Base-by-base conservation (phyloP, 2,797 vertebrate genomes). In the Pseudopleuronectes americanus region DNA sequence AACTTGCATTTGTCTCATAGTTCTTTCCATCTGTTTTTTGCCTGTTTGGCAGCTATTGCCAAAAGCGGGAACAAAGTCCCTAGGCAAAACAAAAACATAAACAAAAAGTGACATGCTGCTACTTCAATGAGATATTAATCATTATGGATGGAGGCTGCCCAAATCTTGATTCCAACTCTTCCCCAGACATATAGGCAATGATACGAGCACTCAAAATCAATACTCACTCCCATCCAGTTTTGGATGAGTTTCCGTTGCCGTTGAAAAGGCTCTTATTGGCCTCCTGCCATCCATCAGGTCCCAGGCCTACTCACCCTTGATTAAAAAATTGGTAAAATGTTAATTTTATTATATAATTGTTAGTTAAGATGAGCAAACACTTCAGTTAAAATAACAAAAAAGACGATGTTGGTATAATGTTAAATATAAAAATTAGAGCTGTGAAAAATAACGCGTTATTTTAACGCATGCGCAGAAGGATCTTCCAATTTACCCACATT, bases 151-250 rank as follows among this genome's bases (percentile, higher is more conserved):
- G 48, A 70, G 26, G 19, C n/a, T 47, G 24, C 31, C 55, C 49
- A 45, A 51, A 63, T 43, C 28, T 61, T 60, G 19, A 54, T 45
- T 22, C 48, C 48, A 23, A 12, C 52, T 23, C 28, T 54, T 31
- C 43, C 31, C 9, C 19, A 47, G 10, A 47, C 22, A 64, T 57
- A 17, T 21, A 65, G 36, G 38, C 56, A 65, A 36, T 47, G 17
- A 68, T 28, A 64, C n/a, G 12, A 23, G 26, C 24, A 24, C 24
- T 56, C 12, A 49, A 56, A 74, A 57, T 58, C 38, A 64, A 62
- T 76, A 80, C 41, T 56, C 72, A 33, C 31, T 68, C 58, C 33
- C 55, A 64, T 65, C 68, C 73, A 52, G 22, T 56, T 54, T 57
- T 41, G 4, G 51, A 38, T 14, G 4, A 52, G 21, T 52, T 23